Evolutionary conservation across 2,888 invertebrate genomes (phyloP), one percentile per base, ranked within the genome.

Genomic region (Thelaira solivaga): DNA sequence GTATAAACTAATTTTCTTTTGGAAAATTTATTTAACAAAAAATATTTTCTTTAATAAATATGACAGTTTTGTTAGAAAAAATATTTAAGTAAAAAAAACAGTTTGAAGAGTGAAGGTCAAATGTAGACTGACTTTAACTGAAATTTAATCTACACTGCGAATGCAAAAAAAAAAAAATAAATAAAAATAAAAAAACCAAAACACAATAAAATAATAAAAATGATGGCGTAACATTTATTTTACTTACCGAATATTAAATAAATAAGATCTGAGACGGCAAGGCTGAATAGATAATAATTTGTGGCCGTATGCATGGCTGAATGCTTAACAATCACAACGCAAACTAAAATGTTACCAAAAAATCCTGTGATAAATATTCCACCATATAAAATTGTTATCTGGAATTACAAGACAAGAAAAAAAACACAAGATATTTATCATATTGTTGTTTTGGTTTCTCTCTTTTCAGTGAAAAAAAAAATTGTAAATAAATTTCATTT

Each of bases 211-310:
- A 18, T 11, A 13, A 10, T 5, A 24, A 24, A 22, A 72, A 64
- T 20, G 43, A 59, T 51, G 67, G 61, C 26, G 61, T 5, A 26
- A 5, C 4, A 51, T 43, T 51, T 34, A 43, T 74, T 57, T 36
- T 29, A 92, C 94, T 93, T 88, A 94, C 97, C 97, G 83, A 96
- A 92, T 4, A 95, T 86, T 11, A 97, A 90, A 80, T 96, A 91
- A 59, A 94, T 91, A 16, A 97, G 90, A 88, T 97, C 97, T 18
- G 96, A 96, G 13, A 97, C 90, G 16, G 97, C 96, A 89, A 97
- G 90, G 86, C 95, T 96, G 90, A 97, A 95, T 53, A 97, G 90
- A 86, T 97, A 97, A 86, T 95, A 97, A 86, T 97, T 97, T 0
- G 97, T 97, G 0, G 96, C 94, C 0, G 96, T 96, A 84, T 96